Evolutionary conservation across 2,113 vertebrate genomes (phyloP).

Genomic region (Saccopteryx leptura): DNA sequence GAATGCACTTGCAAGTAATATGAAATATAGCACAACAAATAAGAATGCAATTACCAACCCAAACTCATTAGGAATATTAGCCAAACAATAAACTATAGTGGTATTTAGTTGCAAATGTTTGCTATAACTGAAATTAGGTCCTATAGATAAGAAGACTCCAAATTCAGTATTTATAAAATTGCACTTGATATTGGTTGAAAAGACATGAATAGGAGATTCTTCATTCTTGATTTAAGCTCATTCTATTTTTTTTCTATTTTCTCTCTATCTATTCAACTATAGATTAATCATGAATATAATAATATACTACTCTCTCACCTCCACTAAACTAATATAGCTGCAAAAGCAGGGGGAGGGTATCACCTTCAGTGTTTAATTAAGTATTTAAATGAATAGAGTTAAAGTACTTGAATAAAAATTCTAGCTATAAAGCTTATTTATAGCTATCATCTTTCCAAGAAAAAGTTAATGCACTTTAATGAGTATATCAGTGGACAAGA

Average conservation of each 20-base stretch:
- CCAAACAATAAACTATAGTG: conserved; percentile 67
- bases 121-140: conserved; percentile 73
- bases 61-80: conserved; percentile 63
- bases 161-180: conserved; percentile 78
- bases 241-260: not conserved
- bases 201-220: not conserved
- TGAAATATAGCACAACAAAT: conserved; percentile 37
- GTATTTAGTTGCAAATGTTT: conserved; percentile 77
- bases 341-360: not conserved
- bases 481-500: not conserved
- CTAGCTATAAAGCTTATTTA: not conserved
- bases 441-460: not conserved
- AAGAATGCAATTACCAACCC: conserved; percentile 64
- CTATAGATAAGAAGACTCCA: conserved; percentile 68
- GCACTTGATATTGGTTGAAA: not conserved
- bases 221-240: not conserved
- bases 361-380: conserved; percentile 45
- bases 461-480: not conserved
- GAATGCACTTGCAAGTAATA: conserved; percentile 55
- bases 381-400: not conserved
- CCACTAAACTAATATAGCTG: not conserved
- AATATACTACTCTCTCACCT: not conserved
- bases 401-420: not conserved
- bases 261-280: not conserved
- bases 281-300: conserved; percentile 38